These are phyloP conservation scores for Drosophila subpulchrella DNA, from an alignment of 1,140 invertebrate genomes.

Conservation along the genomic window DNA sequence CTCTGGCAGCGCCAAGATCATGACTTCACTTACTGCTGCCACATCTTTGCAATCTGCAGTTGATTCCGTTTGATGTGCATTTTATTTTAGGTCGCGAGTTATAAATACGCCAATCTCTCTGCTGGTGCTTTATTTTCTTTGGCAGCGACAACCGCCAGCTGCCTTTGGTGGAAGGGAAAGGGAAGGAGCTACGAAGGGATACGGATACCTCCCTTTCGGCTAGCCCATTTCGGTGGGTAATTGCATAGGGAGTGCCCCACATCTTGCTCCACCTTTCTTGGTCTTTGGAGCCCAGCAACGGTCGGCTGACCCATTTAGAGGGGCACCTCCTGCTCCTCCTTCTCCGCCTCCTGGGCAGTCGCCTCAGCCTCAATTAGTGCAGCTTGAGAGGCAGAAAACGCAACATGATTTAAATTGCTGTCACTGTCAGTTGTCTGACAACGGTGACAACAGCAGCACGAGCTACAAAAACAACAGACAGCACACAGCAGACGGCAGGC, in stretches of 20 bases:
- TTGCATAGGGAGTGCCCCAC: slow-evolving; percentile 18
- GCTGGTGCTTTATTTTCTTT: slow-evolving; percentile 19
- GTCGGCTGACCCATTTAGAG: slow-evolving; percentile 21
- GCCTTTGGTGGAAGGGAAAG: background rate
- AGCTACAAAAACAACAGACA: slow-evolving; percentile 9
- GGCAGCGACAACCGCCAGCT: slow-evolving; percentile 32
- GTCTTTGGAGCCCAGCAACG: background rate
- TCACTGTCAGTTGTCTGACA: slow-evolving; percentile 74
- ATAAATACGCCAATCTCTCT: slow-evolving; percentile 45
- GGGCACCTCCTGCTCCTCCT: background rate
- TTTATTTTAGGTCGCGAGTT: slow-evolving; percentile 33
- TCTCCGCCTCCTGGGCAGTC: background rate
- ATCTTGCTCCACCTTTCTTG: background rate
- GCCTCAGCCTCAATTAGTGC: slow-evolving; percentile 71
- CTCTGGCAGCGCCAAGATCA: slow-evolving; percentile 16
- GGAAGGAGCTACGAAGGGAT: background rate
- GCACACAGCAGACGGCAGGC: slow-evolving; percentile 11
- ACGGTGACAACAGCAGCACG: slow-evolving; percentile 59
- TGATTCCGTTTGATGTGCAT: slow-evolving; percentile 29
- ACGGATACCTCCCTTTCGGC: background rate
- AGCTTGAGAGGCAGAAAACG: slow-evolving; percentile 46
- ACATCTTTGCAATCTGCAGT: background rate
- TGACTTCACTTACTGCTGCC: slow-evolving; percentile 19
- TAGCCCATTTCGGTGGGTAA: slow-evolving; percentile 13
- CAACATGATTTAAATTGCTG: slow-evolving; percentile 80